Evolutionary conservation across 2,888 invertebrate genomes (phyloP).

Genomic region (Caenorhabditis sulstoni): DNA sequence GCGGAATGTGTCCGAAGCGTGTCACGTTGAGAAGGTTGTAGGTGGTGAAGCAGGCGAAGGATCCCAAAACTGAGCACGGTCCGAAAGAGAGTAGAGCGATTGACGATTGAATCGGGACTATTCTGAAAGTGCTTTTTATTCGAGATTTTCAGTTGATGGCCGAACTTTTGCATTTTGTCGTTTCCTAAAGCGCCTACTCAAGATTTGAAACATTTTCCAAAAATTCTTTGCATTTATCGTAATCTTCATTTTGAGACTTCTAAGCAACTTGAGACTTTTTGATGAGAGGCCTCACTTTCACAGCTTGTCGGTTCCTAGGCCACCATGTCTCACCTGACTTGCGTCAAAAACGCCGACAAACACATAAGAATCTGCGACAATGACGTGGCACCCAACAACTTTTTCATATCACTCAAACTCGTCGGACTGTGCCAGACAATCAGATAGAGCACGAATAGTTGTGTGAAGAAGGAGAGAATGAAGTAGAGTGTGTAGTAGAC

Average conservation of each 20-base stretch:
- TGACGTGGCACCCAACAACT: constrained; percentile 40
- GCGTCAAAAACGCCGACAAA: constrained; percentile 40
- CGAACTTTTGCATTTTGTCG: no score
- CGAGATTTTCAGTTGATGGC: no score
- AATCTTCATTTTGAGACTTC: no score
- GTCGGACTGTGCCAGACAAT: constrained; percentile 38
- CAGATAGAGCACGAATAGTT: constrained; percentile 26
- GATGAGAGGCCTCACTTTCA: background rate
- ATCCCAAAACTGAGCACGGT: constrained; percentile 21
- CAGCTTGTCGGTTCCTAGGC: background rate
- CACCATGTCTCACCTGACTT: constrained; percentile 19
- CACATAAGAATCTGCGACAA: constrained; percentile 41
- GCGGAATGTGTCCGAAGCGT: background rate
- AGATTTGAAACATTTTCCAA: no score
- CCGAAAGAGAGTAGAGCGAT: constrained; percentile 43
- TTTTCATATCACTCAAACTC: constrained; percentile 32
- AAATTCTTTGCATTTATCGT: no score
- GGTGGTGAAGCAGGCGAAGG: constrained; percentile 28
- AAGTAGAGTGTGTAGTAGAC: constrained; percentile 36
- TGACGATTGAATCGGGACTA: constrained; percentile 32
- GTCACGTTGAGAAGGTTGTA: constrained; percentile 39
- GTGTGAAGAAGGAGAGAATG: constrained; percentile 10
- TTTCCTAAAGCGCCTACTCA: no score
- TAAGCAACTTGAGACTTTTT: no score
- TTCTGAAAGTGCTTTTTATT: constrained; percentile 39